Evolutionary conservation across 2,888 invertebrate species (phyloP), one percentile per base, ranked within the genome.

Genomic region (Hemithea aestivaria): DNA sequence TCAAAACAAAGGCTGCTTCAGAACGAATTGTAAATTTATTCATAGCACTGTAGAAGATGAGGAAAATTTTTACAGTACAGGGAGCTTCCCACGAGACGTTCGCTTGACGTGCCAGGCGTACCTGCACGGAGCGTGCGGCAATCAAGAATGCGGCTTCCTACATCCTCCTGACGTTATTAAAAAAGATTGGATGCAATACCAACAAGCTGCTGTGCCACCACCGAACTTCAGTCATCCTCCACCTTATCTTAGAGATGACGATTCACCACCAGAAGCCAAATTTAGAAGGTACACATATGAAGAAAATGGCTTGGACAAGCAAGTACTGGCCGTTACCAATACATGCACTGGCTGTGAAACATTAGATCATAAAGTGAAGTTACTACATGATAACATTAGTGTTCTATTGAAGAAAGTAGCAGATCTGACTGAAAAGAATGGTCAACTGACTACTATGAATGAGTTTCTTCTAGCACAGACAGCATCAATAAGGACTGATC

Each of bases 11-110:
- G 92, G 92, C 49, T 87, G 89, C 47, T 89, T 91, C 39, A 84
- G 90, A 57, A 68, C 76, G 6, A 91, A 89, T 53, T 93, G 93
- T 66, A 90, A 90, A 56, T 93, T 93, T 67, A 78, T 92, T 35
- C 94, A 94, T 67, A 91, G 92, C 58, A 87, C 90, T 4, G 76
- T 90, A 30, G 91, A 91, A 59, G 92, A 93, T 31, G 92, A 93
- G 68, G 92, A 92, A 44, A 87, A 88, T 44, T 93, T 91, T 63
- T 93, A 90, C 55, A 73, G 79, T 40, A 87, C 88, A 32, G 91
- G 91, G 10, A 88, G 89, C 26, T 89, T 91, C 56, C 87, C 93
- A 28, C 89, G 90, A 2, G 74, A 75, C 37, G 51, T 60, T 24
- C 67, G 76, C 1, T 67, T 91, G 16, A 16, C 16, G 33, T 92